phyloP scores from a whole-genome alignment of 1,140 invertebrate genomes.

The Sycobia sp. region DNA sequence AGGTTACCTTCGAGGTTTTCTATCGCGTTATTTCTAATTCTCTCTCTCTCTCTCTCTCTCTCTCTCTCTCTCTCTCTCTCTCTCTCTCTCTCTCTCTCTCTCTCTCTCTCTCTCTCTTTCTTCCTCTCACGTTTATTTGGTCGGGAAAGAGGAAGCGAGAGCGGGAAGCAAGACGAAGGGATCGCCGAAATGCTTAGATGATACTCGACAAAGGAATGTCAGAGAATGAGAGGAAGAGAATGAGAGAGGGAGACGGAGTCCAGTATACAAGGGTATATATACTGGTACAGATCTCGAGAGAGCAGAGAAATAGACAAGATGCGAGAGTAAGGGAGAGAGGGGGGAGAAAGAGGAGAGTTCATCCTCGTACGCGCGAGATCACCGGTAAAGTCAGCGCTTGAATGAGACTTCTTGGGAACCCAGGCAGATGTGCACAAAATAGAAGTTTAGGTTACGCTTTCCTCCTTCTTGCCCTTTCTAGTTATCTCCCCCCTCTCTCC shows the following conservation, averaged over 20 bases:
- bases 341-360: too few species aligned
- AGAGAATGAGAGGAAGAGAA: slow-evolving; percentile 24
- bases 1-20: too few species aligned
- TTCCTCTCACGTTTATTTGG: background rate
- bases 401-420: slow-evolving; percentile 51
- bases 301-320: slow-evolving; percentile 6
- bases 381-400: slow-evolving; percentile 51
- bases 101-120: too few species aligned
- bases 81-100: too few species aligned
- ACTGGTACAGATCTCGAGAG: too few species aligned
- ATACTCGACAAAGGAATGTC: slow-evolving; percentile 48
- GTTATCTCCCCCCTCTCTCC: slow-evolving; percentile 1
- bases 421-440: slow-evolving; percentile 47
- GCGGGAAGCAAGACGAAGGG: slow-evolving; percentile 17
- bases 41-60: slow-evolving; percentile 2
- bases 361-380: slow-evolving; percentile 36
- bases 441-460: slow-evolving; percentile 22
- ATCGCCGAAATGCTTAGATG: slow-evolving; percentile 27
- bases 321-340: slow-evolving; percentile 15
- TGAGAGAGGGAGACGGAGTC: too few species aligned
- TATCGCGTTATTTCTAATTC: slow-evolving; percentile 28
- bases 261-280: too few species aligned
- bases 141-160: background rate
- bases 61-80: background rate
- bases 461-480: slow-evolving; percentile 13